phyloP scores from a whole-genome alignment of 2,113 vertebrate species.

The Capreolus pygargus region DNA sequence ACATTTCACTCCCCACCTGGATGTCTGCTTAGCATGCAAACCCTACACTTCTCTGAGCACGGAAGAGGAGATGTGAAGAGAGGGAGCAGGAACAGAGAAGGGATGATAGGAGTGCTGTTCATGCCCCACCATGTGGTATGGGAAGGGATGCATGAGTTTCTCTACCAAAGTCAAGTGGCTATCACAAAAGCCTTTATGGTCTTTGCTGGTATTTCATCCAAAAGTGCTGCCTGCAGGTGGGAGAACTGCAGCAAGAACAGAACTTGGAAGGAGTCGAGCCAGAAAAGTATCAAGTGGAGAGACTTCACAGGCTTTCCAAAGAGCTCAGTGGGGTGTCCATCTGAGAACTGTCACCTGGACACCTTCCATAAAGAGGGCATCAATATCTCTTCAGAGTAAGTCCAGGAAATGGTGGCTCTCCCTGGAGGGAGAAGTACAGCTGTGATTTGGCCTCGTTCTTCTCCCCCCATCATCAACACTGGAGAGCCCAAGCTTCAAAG shows the following conservation, averaged over 20 bases:
- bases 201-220: not conserved
- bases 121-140: not conserved
- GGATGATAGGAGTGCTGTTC: accelerated
- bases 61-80: not conserved
- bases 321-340: not conserved
- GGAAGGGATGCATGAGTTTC: not conserved
- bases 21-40: not conserved
- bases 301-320: not conserved
- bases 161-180: not conserved
- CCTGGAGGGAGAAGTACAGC: not conserved
- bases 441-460: not conserved
- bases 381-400: not conserved
- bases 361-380: not conserved
- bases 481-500: not conserved
- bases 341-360: not conserved
- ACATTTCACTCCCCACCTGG: not conserved
- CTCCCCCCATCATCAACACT: not conserved
- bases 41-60: not conserved
- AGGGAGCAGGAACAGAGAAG: not conserved
- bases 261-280: not conserved
- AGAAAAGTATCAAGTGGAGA: not conserved
- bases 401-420: not conserved
- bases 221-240: not conserved
- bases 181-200: not conserved
- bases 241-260: not conserved